Percentiles rank a stretch among this genome's conserved stretches.
These are phyloP conservation scores for Rhabditoides inermis DNA, from an alignment of 2,888 invertebrate genomes.

Conservation along the genomic window DNA sequence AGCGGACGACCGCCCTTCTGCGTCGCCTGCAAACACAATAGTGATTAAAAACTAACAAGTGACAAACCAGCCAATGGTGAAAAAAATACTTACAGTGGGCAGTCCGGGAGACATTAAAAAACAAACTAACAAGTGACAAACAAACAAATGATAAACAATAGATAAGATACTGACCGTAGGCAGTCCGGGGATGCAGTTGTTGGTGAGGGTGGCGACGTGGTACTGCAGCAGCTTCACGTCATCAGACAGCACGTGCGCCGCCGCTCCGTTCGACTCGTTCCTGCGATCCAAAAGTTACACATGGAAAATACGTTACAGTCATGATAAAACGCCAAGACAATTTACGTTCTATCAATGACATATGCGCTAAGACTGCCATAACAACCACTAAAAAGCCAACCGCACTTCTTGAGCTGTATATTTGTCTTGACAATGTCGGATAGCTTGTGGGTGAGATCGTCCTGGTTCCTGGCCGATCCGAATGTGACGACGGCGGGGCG, in stretches of 20 bases:
- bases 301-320: neutral
- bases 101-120: too few species aligned
- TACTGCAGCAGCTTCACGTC: conserved; percentile 96
- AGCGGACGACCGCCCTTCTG: conserved; percentile 97
- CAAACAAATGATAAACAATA: too few species aligned
- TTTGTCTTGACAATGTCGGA: conserved; percentile 97
- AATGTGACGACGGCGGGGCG: conserved; percentile 97
- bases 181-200: conserved; percentile 97
- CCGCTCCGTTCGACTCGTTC: conserved; percentile 91
- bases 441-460: conserved; percentile 96
- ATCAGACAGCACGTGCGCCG: conserved; percentile 90
- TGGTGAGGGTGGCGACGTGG: conserved; percentile 92
- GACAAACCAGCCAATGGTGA: too few species aligned
- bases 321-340: neutral
- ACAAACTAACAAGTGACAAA: neutral
- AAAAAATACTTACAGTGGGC: too few species aligned
- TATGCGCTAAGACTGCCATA: neutral
- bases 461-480: conserved; percentile 93
- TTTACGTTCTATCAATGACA: neutral
- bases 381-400: neutral
- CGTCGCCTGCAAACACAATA: conserved; percentile 64
- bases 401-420: conserved; percentile 71
- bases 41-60: too few species aligned
- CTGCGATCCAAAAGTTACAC: too few species aligned
- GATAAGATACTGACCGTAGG: conserved; percentile 61